Base-by-base conservation (phyloP, 35 echinoderm and acorn worm species). In the Chiridota heheva region DNA sequence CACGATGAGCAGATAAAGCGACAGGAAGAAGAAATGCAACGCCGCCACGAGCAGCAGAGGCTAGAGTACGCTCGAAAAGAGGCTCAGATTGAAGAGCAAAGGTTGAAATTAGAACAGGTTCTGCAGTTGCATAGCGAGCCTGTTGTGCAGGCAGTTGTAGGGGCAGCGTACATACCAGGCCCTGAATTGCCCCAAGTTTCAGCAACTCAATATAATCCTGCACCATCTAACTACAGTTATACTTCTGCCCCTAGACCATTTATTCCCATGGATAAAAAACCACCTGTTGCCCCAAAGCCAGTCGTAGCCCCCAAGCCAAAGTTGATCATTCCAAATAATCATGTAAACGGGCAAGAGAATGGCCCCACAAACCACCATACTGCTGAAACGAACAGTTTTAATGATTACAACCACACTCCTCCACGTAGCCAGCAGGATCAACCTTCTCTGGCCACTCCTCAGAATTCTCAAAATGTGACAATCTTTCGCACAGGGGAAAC, bases 31-130 rank as follows among this genome's bases (percentile, higher is more conserved):
- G 89, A 98, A 44, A 80, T 88, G 67, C 73, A 84, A 37, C 71
- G 84, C 67, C 72, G 89, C 32, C 84, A 91, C 44, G 84, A 91
- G 29, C 78, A 88, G 28, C 95, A 91, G 68, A 81, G 89, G 43
- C 25, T 81, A 44, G 92, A 96, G 61, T 86, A 90, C 38, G 76
- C 74, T 71, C 53, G 80, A 24, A 81, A 89, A 10, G 95, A 88
- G 62, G 89, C 89, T 31, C 89, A 98, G 45, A 69, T 88, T 55
- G 95, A 98, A 43, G 85, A 92, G 34, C 80, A 98, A 66, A 87
- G 95, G 24, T 31, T 63, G 31, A 88, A 89, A n/a, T 64, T 98
- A 38, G 95, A 98, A 48, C 74, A 87, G 42, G 73, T 85, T 57
- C 64, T 91, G 31, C 79, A 80, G 13, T 51, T 94, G 25, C 41